phyloP scores from a whole-genome alignment of 2,888 invertebrate genomes.

The Acanthococcus lagerstroemiae region DNA sequence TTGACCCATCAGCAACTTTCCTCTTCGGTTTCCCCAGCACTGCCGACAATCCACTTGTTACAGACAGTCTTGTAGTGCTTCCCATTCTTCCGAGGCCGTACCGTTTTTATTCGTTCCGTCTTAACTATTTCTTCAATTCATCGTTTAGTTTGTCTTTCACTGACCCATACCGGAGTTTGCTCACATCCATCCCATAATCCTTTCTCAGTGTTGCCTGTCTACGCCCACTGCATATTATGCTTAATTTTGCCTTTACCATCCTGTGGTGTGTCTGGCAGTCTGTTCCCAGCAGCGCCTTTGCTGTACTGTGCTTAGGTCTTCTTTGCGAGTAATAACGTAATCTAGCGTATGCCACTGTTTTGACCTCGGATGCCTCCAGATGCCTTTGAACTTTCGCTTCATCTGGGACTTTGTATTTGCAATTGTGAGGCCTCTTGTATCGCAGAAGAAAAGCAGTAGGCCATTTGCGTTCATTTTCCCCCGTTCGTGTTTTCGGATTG shows the following conservation, averaged over 20 bases:
- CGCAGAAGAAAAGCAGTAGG: not conserved
- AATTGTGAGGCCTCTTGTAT: not conserved
- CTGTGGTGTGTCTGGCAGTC: not conserved
- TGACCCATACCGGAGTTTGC: not conserved
- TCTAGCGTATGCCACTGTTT: not conserved
- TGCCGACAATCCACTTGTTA: not conserved
- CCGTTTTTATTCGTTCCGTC: not conserved
- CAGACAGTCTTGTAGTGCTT: not conserved
- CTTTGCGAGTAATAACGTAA: not conserved
- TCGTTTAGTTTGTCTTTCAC: not conserved
- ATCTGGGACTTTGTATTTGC: not conserved
- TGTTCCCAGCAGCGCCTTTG: not conserved
- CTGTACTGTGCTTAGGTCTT: not conserved
- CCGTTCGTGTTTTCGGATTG: not conserved
- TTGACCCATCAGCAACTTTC: not conserved
- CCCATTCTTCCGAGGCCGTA: not conserved
- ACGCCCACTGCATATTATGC: not conserved
- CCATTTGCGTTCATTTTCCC: not conserved
- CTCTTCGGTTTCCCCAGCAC: not conserved
- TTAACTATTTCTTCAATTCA: not conserved
- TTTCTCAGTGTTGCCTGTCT: not conserved
- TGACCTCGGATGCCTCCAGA: not conserved
- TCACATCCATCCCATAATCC: not conserved
- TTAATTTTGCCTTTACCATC: not conserved
- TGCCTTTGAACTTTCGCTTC: not conserved